A percentile compares a stretch with the other conserved stretches of the same genome.
Evolutionary conservation across 2,888 invertebrate genomes (phyloP).

Genomic region (Lithophane ornitopus): DNA sequence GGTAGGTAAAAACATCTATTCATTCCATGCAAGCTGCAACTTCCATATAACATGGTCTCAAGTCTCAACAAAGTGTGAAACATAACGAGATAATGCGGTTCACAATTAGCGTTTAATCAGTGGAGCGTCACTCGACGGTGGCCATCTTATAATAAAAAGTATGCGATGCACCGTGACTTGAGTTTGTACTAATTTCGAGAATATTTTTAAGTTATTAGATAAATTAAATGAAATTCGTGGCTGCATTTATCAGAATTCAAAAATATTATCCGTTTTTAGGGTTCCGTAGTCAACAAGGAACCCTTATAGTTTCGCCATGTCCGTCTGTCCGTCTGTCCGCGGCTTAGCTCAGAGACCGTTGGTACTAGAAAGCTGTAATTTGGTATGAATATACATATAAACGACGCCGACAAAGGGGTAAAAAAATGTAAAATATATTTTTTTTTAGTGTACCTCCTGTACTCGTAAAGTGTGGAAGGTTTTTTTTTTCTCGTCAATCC

Average conservation of each 20-base stretch:
- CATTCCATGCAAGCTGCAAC: neutral
- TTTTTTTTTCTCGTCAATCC: too few species aligned
- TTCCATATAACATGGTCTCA: neutral
- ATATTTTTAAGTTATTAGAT: conserved; percentile 8
- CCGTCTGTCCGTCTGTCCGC: too few species aligned
- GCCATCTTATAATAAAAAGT: conserved; percentile 30
- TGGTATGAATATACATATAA: too few species aligned
- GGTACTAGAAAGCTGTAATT: too few species aligned
- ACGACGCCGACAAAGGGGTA: too few species aligned
- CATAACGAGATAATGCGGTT: conserved; percentile 38
- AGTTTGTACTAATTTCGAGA: conserved; percentile 18
- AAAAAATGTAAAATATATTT: too few species aligned
- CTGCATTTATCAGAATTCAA: neutral
- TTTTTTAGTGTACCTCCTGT: too few species aligned
- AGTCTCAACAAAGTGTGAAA: conserved; percentile 23
- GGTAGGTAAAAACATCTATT: neutral
- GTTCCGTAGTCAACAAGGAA: too few species aligned
- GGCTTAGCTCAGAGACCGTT: too few species aligned
- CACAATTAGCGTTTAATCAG: conserved; percentile 48
- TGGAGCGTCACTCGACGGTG: conserved; percentile 49
- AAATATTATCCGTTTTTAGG: neutral
- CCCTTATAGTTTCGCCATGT: too few species aligned
- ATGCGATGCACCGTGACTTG: conserved; percentile 40
- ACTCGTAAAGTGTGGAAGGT: too few species aligned
- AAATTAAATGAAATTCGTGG: conserved; percentile 5